Base-by-base conservation (phyloP, 92 coral and sea anemone species). In the Paragorgia papillata region DNA sequence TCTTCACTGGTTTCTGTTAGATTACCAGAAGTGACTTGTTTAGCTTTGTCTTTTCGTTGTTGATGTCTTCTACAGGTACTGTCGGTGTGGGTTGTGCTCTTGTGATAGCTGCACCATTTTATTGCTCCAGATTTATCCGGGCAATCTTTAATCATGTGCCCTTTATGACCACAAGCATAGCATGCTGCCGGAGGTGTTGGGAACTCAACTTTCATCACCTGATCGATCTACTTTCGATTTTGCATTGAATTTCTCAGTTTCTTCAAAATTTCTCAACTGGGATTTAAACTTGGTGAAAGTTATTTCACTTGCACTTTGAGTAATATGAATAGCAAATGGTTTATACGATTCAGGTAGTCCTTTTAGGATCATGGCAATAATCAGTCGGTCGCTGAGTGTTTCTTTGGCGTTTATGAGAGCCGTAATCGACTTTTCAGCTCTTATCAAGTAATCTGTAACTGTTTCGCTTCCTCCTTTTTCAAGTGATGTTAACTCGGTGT, bases 361-460 rank as follows among this genome's bases (percentile, higher is more conserved):
- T 29, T 80, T 85, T 21, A 85, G 32, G 1, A 80, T 44, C 78
- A 85, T 80, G 1, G 89, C 88, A 6, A 86, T 76, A 18, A 75
- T 69, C 1, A 81, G 51, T 8, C 86, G 35, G 75, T 67, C 80
- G 1, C 66, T 85, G 37, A 85, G 37, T 24, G 81, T 74, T 80
- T 85, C 85, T 8, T 56, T 61, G 24, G 88, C 77, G 15, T 50
- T 64, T 73, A 55, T 69, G 13, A 70, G 40, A 3, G 80, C 80
- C 49, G 83, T 78, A 13, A 75, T 66, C 15, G 88, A 69, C 30
- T 37, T 77, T 49, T 84, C 84, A 2, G 84, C 79, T 21, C 88
- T 63, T 1, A 78, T 57, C 9, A 69, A 51, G 64, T 77, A 83
- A 24, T 84, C 84, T 0, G 84, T 78, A 24, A 77, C 44, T 30